phyloP scores from a whole-genome alignment of 2,113 vertebrate species.

The Apteryx mantelli region DNA sequence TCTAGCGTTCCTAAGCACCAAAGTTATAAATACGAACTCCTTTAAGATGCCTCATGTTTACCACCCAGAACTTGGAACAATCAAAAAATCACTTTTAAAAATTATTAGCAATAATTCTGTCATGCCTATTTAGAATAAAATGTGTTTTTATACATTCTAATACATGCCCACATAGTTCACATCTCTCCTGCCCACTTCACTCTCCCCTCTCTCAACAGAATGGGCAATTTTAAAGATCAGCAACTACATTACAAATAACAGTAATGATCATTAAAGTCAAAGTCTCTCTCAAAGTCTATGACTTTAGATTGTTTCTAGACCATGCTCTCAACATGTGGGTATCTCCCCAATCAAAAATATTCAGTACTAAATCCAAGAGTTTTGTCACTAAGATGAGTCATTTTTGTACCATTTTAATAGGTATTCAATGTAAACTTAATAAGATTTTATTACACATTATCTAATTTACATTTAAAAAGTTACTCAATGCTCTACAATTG shows the following conservation, averaged over 20 bases:
- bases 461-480: neutral
- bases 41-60: neutral
- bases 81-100: neutral
- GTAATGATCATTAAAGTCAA: neutral
- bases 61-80: neutral
- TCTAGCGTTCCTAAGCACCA: neutral
- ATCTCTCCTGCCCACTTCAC: neutral
- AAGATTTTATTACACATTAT: neutral
- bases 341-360: neutral
- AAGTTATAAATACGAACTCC: neutral
- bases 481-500: neutral
- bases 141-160: neutral
- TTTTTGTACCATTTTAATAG: neutral
- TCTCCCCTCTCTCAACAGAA: neutral
- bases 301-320: neutral
- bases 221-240: neutral
- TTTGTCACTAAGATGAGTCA: neutral
- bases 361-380: neutral
- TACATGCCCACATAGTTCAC: neutral
- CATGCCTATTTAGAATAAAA: neutral
- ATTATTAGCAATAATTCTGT: neutral
- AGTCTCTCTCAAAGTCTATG: neutral
- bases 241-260: neutral
- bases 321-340: neutral
- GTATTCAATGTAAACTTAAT: neutral